These are phyloP conservation scores for Himalopsyche phryganea DNA, from an alignment of 1,140 invertebrate species.

Conservation along the genomic window DNA sequence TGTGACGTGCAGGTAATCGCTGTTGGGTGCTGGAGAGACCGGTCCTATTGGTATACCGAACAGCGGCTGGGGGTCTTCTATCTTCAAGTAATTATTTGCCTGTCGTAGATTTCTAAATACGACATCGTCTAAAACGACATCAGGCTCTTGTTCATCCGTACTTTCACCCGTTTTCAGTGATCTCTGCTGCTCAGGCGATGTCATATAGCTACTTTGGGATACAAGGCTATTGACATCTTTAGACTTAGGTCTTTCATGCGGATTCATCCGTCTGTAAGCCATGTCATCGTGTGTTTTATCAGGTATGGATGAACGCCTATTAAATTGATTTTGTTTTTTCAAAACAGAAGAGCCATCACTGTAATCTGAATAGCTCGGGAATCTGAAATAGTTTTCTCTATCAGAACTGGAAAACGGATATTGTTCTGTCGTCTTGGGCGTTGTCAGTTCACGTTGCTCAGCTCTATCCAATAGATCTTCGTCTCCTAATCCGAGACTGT, in stretches of 20 bases:
- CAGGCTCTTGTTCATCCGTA: slow-evolving; percentile 62
- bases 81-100: slow-evolving; percentile 67
- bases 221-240: slow-evolving; percentile 56
- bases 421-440: slow-evolving; percentile 25
- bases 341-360: not conserved
- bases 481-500: slow-evolving; percentile 74
- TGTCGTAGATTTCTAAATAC: slow-evolving; percentile 75
- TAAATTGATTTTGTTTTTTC: slow-evolving; percentile 11
- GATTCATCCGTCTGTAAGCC: slow-evolving; percentile 70
- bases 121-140: slow-evolving; percentile 79
- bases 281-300: slow-evolving; percentile 74
- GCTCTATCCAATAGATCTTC: slow-evolving; percentile 76
- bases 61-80: slow-evolving; percentile 77
- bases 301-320: slow-evolving; percentile 47
- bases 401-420: slow-evolving; percentile 15
- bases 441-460: slow-evolving; percentile 68
- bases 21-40: slow-evolving; percentile 68
- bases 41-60: slow-evolving; percentile 86
- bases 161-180: slow-evolving; percentile 49
- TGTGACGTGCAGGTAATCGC: slow-evolving; percentile 77
- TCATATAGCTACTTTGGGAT: slow-evolving; percentile 68
- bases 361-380: slow-evolving; percentile 18
- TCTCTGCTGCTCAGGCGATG: slow-evolving; percentile 58
- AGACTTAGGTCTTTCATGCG: slow-evolving; percentile 51
- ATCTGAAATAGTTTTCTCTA: slow-evolving; percentile 32